Base-by-base conservation (phyloP, 2,113 vertebrate genomes). In the Progne subis region DNA sequence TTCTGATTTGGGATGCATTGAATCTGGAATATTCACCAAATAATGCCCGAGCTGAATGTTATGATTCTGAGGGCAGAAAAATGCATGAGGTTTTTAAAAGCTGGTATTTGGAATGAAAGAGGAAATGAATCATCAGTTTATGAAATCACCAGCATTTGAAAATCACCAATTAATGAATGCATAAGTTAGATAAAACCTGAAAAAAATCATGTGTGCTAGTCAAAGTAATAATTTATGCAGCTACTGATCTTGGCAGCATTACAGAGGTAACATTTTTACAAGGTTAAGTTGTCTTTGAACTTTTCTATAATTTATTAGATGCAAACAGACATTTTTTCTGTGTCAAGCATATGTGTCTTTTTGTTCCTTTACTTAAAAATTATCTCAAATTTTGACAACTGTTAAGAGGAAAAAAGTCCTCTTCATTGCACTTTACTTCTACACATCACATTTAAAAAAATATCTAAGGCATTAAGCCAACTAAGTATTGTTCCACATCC, bases 241-340 rank as follows among this genome's bases (percentile, higher is more conserved):
- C 77, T 83, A 93, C 95, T 95, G 78, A 88, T 92, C 83, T 88
- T 93, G 88, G 90, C 67, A 89, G n/a, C 52, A 44, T 88, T 93
- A 86, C 47, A 92, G 65, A 92, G 69, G 91, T 93, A 95, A 97
- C 64, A 93, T 96, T 96, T 97, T 96, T 88, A 86, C 86, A 97
- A 96, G 90, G 92, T 94, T 96, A 95, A 95, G 65, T 50, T 94
- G 88, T 65, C 75, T 96, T 96, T 95, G 91, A 95, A 93, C 83
- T 95, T 85, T 96, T 76, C 83, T 89, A 29, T 79, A 84, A 90
- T 91, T 74, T 91, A 97, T 84, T 92, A 86, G 29, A 57, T 77
- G 31, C 75, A 95, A 95, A 91, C 25, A 92, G 87, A 71, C 17
- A 32, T 79, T 95, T 92, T 44, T 79, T 76, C 78, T 41, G 7